Percentiles rank a stretch among this genome's conserved stretches.
These are phyloP conservation scores for Thalassophryne amazonica DNA, from an alignment of 2,797 vertebrate genomes.

Conservation along the genomic window DNA sequence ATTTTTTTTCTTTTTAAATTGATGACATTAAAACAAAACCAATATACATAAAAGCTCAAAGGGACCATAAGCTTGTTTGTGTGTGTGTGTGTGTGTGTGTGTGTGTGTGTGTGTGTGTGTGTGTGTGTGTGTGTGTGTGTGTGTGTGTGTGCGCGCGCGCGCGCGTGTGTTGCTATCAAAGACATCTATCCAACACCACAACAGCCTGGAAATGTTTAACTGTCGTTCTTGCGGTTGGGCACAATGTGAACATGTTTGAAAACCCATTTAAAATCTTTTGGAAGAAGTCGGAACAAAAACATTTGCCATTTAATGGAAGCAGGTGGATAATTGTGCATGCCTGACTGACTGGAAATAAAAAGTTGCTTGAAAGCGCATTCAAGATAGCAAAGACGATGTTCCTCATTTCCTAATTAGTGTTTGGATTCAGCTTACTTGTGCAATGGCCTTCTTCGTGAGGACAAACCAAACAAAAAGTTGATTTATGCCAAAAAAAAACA, in stretches of 20 bases:
- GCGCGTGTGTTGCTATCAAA: not conserved
- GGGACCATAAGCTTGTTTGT: too few relatives aligned
- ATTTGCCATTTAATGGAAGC: conserved; percentile 63
- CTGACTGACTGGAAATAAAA: conserved; percentile 70
- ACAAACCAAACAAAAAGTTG: conserved; percentile 61
- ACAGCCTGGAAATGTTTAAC: conserved; percentile 18
- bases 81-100: too few relatives aligned
- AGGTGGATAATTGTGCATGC: conserved; percentile 79
- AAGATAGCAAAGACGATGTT: conserved; percentile 44
- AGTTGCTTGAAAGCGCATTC: conserved; percentile 73
- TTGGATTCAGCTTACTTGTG: conserved; percentile 51
- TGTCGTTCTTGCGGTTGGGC: conserved; percentile 23
- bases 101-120: too few relatives aligned
- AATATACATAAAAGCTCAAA: too few relatives aligned
- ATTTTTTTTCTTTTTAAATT: too few relatives aligned
- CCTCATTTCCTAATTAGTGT: conserved; percentile 75
- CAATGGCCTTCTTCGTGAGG: conserved; percentile 49
- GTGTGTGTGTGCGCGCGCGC: not conserved
- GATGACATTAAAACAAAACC: too few relatives aligned
- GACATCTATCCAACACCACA: conserved; percentile 24
- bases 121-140: too few relatives aligned
- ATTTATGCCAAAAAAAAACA: conserved; percentile 55
- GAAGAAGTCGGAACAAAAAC: conserved; percentile 36
- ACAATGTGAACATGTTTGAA: conserved; percentile 55
- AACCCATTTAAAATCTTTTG: conserved; percentile 67